Base-by-base conservation (phyloP, 2,888 invertebrate species). In the Synanthedon myopaeformis region DNA sequence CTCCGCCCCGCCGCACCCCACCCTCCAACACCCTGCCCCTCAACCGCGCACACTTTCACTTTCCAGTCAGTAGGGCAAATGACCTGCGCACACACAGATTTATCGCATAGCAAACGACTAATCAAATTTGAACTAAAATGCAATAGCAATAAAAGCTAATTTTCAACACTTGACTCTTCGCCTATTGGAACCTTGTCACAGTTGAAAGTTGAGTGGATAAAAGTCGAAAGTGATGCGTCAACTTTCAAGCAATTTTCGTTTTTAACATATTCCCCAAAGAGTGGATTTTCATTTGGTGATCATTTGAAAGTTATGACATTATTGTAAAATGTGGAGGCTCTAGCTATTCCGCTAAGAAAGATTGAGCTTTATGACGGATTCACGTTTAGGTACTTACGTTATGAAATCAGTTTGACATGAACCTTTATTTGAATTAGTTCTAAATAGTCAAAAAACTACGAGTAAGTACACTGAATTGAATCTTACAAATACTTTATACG, bases 331-430 rank as follows among this genome's bases (percentile, higher is more conserved):
- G 51, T 53, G 57, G 49, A 51, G 59, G 55, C 60, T 59, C 61
- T 62, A 61, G 70, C 65, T 67, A 76, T 77, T 72, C 72, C 70
- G 74, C 72, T 67, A 73, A 76, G 79, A 80, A 83, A 86, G 85
- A 84, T 86, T 82, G 74, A 82, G 76, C 76, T 82, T 84, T 84
- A 78, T 79, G 82, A 81, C 81, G 80, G 77, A 73, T 76, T 69
- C 75, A 72, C 72, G 73, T 76, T 77, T 71, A 68, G 67, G 67
- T 57, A 23, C 23, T 23, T 23, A 64, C 62, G 69, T 86, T 85
- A 85, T 83, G 84, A 85, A 85, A 86, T 79, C 76, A 68, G 66
- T 74, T 74, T 79, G 74, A 79, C 81, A 77, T 71, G 76, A 74
- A 74, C 74, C 76, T 76, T 74, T 71, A 35, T 10, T 35, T 35